These are phyloP conservation scores for Metacarcinus magister DNA, from an alignment of 2,888 invertebrate genomes.

Conservation along the genomic window DNA sequence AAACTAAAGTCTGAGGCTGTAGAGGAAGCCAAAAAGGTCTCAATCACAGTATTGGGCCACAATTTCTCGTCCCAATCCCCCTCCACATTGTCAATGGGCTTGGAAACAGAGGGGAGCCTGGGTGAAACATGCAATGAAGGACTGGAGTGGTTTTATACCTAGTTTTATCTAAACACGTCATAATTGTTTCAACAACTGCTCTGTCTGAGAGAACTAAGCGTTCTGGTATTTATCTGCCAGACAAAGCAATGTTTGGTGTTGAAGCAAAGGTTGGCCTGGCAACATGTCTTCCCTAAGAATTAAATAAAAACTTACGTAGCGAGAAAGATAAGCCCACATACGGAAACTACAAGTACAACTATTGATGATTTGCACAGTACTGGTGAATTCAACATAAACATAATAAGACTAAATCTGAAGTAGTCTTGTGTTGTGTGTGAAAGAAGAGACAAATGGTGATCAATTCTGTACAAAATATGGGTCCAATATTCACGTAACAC, in stretches of 20 bases:
- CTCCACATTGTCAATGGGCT: too few relatives aligned
- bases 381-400: constrained; percentile 49
- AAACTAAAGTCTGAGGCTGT: too few relatives aligned
- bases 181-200: too few relatives aligned
- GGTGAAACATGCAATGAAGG: too few relatives aligned
- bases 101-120: too few relatives aligned
- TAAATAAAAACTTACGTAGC: constrained; percentile 26
- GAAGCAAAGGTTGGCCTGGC: constrained; percentile 52
- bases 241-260: constrained; percentile 11
- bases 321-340: constrained; percentile 38
- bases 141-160: too few relatives aligned
- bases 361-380: constrained; percentile 20
- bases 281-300: constrained; percentile 53
- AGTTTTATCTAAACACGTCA: too few relatives aligned
- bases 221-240: background rate
- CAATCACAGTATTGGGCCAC: too few relatives aligned
- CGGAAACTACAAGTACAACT: background rate
- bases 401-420: constrained; percentile 49
- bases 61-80: too few relatives aligned
- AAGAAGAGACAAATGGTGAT: constrained; percentile 32
- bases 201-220: background rate
- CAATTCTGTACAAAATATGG: constrained; percentile 51
- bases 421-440: constrained; percentile 57
- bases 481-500: constrained; percentile 36
- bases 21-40: too few relatives aligned